Percentiles rank a stretch among this genome's conserved stretches.
These are phyloP conservation scores for Actinia tenebrosa DNA, from an alignment of 64 coral and sea anemone genomes.

Conservation along the genomic window DNA sequence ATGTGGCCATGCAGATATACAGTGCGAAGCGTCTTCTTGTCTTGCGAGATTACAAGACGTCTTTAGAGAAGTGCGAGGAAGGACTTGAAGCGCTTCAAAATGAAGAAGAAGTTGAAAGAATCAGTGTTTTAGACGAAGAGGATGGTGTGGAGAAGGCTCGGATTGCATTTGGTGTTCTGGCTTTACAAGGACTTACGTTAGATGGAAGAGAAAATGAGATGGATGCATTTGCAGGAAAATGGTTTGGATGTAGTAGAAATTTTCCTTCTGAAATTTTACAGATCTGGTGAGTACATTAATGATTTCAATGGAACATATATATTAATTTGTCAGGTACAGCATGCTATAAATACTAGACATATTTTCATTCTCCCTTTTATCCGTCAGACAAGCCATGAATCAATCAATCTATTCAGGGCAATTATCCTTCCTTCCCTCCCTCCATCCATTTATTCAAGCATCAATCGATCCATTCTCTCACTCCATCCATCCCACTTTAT, in stretches of 20 bases:
- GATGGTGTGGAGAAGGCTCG: not conserved
- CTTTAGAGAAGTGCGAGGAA: not conserved
- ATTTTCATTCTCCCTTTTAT: too few relatives aligned
- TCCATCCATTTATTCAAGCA: too few relatives aligned
- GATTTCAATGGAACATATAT: too few relatives aligned
- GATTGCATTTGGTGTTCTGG: slow-evolving; percentile 9
- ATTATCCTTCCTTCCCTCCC: too few relatives aligned
- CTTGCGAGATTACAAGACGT: not conserved
- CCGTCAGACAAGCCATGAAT: too few relatives aligned
- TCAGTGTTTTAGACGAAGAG: not conserved
- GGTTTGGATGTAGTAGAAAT: not conserved
- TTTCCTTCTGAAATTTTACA: slow-evolving; percentile 12
- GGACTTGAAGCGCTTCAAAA: not conserved
- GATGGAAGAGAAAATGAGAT: not conserved
- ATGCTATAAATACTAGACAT: too few relatives aligned
- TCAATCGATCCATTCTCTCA: too few relatives aligned
- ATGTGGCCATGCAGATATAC: not conserved
- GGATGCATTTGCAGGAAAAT: not conserved
- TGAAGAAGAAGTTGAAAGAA: not conserved
- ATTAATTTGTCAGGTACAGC: too few relatives aligned
- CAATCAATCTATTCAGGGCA: too few relatives aligned
- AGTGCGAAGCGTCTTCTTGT: not conserved
- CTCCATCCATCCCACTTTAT: too few relatives aligned
- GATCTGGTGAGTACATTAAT: not conserved
- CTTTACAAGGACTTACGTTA: slow-evolving; percentile 3